Conservation (phyloP, 2,113 vertebrate genomes). For the Erythrolamprus reginae region DNA sequence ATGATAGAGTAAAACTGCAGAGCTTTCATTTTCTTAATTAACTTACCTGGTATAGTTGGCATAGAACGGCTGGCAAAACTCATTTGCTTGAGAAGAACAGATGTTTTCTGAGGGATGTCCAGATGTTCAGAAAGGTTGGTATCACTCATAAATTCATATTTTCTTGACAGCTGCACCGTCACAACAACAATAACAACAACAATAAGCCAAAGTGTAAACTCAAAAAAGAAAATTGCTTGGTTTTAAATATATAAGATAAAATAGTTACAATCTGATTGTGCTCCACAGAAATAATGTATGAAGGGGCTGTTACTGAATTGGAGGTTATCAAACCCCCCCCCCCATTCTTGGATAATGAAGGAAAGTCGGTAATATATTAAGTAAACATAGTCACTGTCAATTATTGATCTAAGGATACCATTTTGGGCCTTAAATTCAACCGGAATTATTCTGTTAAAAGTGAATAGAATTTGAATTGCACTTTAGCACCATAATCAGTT, state of each 20-base stretch:
- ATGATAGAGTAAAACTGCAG: neutral
- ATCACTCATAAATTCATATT: conserved; percentile 94
- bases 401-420: neutral
- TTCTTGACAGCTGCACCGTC: conserved; percentile 84
- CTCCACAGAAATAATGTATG: neutral
- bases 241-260: conserved; percentile 1
- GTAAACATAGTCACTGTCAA: neutral
- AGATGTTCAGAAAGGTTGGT: conserved; percentile 86
- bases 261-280: neutral
- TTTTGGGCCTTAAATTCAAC: neutral
- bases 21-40: neutral
- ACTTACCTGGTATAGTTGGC: conserved; percentile 88
- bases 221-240: neutral
- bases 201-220: neutral
- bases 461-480: neutral
- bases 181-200: neutral
- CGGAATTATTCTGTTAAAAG: neutral
- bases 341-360: fast-evolving
- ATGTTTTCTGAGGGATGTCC: conserved; percentile 60
- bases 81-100: conserved; percentile 75
- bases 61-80: conserved; percentile 85
- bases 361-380: neutral
- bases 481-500: neutral
- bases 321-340: neutral
- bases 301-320: neutral